Evolutionary conservation across 1,140 invertebrate species (phyloP), one percentile per base, ranked within the genome.

Genomic region (Drosophila sucinea): DNA sequence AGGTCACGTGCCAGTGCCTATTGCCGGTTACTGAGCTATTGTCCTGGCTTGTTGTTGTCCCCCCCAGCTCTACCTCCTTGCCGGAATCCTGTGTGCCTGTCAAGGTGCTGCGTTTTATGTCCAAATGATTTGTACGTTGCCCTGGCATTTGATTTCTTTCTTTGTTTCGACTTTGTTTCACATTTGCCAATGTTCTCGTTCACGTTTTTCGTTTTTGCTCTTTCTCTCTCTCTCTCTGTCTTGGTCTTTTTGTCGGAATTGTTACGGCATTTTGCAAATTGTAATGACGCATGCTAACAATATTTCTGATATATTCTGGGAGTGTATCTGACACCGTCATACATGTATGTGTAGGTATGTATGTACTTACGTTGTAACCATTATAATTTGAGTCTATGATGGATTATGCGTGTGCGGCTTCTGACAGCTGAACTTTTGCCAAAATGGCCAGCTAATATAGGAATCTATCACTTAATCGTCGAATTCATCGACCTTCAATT

Each of bases 281-380:
- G 89, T 91, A 91, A 91, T 91, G 89, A 91, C 84, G 89, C 81
- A 91, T 91, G 89, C 89, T 91, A 91, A 91, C 89, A 89, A 85
- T 89, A 80, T 91, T 83, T 73, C 69, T 60, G 63, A 10, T 73
- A 62, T 54, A 66, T 6, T 35, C 56, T 51, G 57, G n/a, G 70
- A 60, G 33, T 33, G 32, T 25, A 44, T 40, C 60, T 17, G 72
- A 58, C 57, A 56, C 38, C 25, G 29, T 58, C 67, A 55, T 55
- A 58, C 61, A 67, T 67, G 8, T n/a, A n/a, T n/a, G n/a, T n/a
- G n/a, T n/a, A n/a, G n/a, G n/a, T n/a, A n/a, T n/a, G n/a, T n/a
- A n/a, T 57, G 29, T 51, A 66, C 70, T 1, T 6, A 35, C 11
- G 2, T 38, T 38, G 35, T 38, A 8, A 75, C 70, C 71, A 86